These are phyloP conservation scores for Enteromius trimaculatus DNA, from an alignment of 2,797 vertebrate species.

Conservation along the genomic window DNA sequence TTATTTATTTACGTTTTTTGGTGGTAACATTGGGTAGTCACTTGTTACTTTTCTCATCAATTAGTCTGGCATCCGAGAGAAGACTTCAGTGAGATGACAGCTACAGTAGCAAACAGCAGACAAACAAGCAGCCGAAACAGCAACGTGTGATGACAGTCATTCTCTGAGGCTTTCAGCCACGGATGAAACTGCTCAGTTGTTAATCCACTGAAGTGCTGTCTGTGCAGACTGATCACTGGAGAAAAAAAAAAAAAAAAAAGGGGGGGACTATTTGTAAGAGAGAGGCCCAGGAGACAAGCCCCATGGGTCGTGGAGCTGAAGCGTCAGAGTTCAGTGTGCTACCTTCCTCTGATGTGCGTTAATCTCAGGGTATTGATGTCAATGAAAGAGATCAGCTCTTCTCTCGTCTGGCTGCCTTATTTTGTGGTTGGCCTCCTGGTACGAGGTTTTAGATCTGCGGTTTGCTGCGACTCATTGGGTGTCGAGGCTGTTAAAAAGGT, in stretches of 20 bases:
- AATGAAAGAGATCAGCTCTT: slow-evolving; percentile 42
- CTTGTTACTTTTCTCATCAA: slow-evolving; percentile 29
- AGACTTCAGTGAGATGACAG: slow-evolving; percentile 44
- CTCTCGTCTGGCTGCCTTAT: slow-evolving; percentile 15
- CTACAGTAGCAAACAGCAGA: slow-evolving; percentile 31
- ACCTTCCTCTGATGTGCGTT: slow-evolving; percentile 43
- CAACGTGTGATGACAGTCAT: slow-evolving; percentile 29
- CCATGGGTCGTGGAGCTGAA: slow-evolving; percentile 55
- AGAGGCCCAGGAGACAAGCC: slow-evolving; percentile 58
- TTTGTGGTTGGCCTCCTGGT: slow-evolving; percentile 17
- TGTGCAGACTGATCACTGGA: slow-evolving; percentile 61
- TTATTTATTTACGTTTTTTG: not conserved
- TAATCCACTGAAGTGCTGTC: slow-evolving; percentile 61
- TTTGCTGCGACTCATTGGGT: slow-evolving; percentile 17
- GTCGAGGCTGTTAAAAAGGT: slow-evolving; percentile 52
- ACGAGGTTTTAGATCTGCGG: slow-evolving; percentile 35
- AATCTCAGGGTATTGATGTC: slow-evolving; percentile 49
- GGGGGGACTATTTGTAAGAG: slow-evolving; percentile 56
- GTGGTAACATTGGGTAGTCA: not conserved
- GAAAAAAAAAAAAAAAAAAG: slow-evolving; percentile 66
- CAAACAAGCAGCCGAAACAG: slow-evolving; percentile 42
- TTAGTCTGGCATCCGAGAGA: slow-evolving; percentile 51
- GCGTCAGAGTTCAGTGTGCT: slow-evolving; percentile 14
- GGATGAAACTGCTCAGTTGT: slow-evolving; percentile 53
- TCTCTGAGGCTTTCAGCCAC: slow-evolving; percentile 54